Percentiles rank a stretch among this genome's conserved stretches.
Conservation (phyloP, 2,797 vertebrate genomes). For the Carduelis carduelis region DNA sequence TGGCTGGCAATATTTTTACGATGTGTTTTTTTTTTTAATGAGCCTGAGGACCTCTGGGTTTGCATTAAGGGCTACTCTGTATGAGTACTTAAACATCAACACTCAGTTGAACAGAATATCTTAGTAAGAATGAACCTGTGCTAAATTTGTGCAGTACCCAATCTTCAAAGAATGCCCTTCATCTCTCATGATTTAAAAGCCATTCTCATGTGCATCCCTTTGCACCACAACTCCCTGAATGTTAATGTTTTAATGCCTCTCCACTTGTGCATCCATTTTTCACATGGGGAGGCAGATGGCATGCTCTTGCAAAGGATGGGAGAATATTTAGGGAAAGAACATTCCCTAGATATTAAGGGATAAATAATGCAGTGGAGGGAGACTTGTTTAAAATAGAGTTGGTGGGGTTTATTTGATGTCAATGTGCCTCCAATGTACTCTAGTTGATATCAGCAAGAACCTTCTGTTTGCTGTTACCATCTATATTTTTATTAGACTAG, state of each 20-base stretch:
- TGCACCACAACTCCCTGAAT: background rate
- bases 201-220: background rate
- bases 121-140: background rate
- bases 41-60: background rate
- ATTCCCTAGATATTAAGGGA: background rate
- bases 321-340: background rate
- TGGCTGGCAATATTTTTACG: background rate
- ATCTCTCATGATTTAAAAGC: background rate
- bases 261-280: background rate
- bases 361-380: background rate
- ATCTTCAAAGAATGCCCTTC: background rate
- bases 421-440: background rate
- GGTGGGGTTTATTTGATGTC: background rate
- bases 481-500: background rate
- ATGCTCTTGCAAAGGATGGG: background rate
- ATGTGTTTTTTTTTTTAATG: background rate
- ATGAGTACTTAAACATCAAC: background rate
- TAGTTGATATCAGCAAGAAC: background rate
- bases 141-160: background rate
- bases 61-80: background rate
- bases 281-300: background rate
- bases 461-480: background rate
- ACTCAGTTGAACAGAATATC: background rate
- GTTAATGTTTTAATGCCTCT: background rate
- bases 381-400: background rate